These are phyloP conservation scores for Troides oblongomaculatus DNA, from an alignment of 2,888 invertebrate genomes.

Conservation along the genomic window DNA sequence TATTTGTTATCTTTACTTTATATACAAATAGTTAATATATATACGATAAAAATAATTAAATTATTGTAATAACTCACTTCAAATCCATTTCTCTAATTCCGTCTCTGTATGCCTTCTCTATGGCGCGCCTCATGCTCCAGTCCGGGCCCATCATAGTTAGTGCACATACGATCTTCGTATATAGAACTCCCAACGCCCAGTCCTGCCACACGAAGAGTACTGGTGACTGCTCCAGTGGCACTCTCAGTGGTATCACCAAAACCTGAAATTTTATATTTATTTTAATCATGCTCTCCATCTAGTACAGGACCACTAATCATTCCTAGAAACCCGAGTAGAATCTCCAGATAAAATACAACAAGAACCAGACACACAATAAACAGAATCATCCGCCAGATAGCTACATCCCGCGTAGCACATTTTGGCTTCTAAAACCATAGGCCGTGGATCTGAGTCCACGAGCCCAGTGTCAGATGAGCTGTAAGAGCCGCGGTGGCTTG, in stretches of 20 bases:
- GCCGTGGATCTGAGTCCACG: too few relatives aligned
- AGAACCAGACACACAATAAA: too few relatives aligned
- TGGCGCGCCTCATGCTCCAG: slow-evolving; percentile 93
- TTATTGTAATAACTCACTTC: slow-evolving; percentile 59
- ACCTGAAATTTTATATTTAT: slow-evolving; percentile 58
- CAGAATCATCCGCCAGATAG: too few relatives aligned
- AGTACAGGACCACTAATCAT: too few relatives aligned
- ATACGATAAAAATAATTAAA: not conserved
- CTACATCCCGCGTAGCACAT: too few relatives aligned
- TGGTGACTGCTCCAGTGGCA: slow-evolving; percentile 94
- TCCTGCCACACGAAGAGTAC: slow-evolving; percentile 95
- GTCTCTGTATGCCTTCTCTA: slow-evolving; percentile 96
- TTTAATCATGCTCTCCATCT: not conserved
- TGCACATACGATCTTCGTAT: slow-evolving; percentile 98
- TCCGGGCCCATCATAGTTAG: slow-evolving; percentile 99
- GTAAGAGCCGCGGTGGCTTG: too few relatives aligned
- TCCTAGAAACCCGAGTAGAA: too few relatives aligned
- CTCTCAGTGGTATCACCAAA: slow-evolving; percentile 93
- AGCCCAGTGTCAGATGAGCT: too few relatives aligned
- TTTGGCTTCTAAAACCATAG: too few relatives aligned
- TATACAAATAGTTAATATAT: too few relatives aligned
- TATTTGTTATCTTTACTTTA: too few relatives aligned
- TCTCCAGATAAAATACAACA: too few relatives aligned
- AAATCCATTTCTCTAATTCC: slow-evolving; percentile 96
- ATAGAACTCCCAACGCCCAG: slow-evolving; percentile 98